Base-by-base conservation (phyloP, 37 sponge, comb jelly and placozoan genomes). In the Ianthella basta region DNA sequence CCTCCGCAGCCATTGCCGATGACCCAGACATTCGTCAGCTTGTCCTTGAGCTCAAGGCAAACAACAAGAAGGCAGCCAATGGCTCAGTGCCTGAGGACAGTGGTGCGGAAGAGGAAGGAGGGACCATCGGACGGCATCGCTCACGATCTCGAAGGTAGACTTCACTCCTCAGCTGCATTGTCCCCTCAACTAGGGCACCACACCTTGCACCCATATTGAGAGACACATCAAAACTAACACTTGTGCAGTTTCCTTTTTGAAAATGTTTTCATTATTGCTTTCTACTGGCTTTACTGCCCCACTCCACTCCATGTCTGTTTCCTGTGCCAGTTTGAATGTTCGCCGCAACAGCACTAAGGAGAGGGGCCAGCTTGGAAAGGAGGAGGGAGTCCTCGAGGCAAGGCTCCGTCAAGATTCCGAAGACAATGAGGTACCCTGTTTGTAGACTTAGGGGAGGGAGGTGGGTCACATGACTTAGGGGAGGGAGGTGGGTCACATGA, bases 1-100 rank as follows among this genome's bases (percentile, higher is more conserved):
- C 61, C 10, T 41, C 60, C 81, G 19, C 70, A 94, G 94, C 91
- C 20, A 87, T 94, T 70, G 85, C 94, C 30, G 94, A 94, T 0
- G 72, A 86, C 24, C 86, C 94, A 0, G 91, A 90, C 8, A 85
- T 90, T 0, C 83, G 91, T 8, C 88, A 94, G 82, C 70, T 83
- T 56, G 86, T 94, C 23, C 60, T 94, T 35, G 88, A 94, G 21
- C 84, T 94, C 44, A 92, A 89, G 55, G 56, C 63, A 3, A 38
- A 34, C 23, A 35, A 61, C 15, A 24, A 34, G 0, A 32, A 50
- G 53, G 64, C 59, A 61, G 57, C 36, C n/a, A 65, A 64, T 4
- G 55, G 63, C 13, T 24, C 21, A 32, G 12, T 65, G n/a, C 39
- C 53, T n/a, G 30, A 83, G 69, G 57, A 3, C 27, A 21, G 37